These are phyloP conservation scores for Brachionus rotundiformis DNA, from an alignment of 1,140 invertebrate species.

Conservation along the genomic window DNA sequence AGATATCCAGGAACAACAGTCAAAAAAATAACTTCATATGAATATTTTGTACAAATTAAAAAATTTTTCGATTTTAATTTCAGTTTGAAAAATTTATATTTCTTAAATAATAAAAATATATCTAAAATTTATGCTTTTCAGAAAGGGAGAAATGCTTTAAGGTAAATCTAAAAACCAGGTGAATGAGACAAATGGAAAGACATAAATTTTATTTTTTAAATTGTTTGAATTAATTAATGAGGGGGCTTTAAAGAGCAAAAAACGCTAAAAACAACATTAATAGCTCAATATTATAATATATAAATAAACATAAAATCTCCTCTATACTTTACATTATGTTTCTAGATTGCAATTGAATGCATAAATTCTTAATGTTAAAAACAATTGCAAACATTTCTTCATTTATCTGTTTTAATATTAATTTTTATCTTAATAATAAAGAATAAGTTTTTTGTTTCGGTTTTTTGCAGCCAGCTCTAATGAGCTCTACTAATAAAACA, in stretches of 20 bases:
- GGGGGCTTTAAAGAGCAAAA: not conserved
- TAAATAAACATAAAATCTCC: conserved; percentile 1
- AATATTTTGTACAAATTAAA: not conserved
- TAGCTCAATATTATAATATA: not conserved
- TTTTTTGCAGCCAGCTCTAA: too few species aligned
- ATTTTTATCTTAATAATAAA: not conserved
- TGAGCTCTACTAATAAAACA: too few species aligned
- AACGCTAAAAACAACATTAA: not conserved
- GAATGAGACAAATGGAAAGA: not conserved
- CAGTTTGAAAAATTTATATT: too few species aligned
- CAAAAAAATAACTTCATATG: conserved; percentile 24
- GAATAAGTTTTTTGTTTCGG: not conserved
- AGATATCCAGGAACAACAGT: conserved; percentile 47
- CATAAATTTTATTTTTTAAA: not conserved
- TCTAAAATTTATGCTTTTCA: not conserved
- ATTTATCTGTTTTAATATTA: conserved; percentile 22
- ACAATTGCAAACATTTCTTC: conserved; percentile 19
- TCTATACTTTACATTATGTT: conserved; percentile 27
- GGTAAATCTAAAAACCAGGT: not conserved
- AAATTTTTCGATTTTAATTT: too few species aligned
- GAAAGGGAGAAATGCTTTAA: not conserved
- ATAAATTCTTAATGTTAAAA: conserved; percentile 28
- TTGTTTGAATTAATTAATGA: not conserved
- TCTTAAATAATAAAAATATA: too few species aligned
- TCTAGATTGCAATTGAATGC: conserved; percentile 2